Evolutionary conservation across 2,888 invertebrate species (phyloP), one percentile per base, ranked within the genome.

Genomic region (Cremastinae sp.): DNA sequence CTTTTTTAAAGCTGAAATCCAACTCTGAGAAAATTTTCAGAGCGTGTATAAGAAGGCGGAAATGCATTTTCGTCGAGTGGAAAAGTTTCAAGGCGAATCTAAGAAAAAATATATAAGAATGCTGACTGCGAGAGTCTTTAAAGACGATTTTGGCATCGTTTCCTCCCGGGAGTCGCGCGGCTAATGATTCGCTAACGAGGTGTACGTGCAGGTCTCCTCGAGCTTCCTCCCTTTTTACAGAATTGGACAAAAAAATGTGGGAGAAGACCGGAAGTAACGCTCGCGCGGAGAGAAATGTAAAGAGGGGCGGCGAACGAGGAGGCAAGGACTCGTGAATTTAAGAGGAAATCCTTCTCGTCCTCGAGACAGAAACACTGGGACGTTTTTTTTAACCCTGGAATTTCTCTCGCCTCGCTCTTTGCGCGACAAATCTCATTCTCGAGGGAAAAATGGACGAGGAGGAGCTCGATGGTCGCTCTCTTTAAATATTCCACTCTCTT

Each of bases 111-210:
- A 58, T 14, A 22, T 8, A 38, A 20, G 56, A 14, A 7, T 38
- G 66, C 47, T 1, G 61, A 49, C 56, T 45, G 38, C n/a, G n/a
- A n/a, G 47, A 45, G 54, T 47, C 58, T 20, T 18, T 18, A 54
- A 53, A 56, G 47, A 45, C 62, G 62, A 45, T 72, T 72, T 75
- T 75, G 75, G 75, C 75, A 72, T 72, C 74, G 59, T 70, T 64
- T 65, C 62, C 68, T 59, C 62, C 71, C 74, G 70, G 70, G 68
- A 69, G 71, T 75, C n/a, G n/a, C n/a, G n/a, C 38, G 81, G 83
- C 84, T 85, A 86, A 86, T 86, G 86, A 85, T 85, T 86, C 83
- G 81, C 83, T 86, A 86, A 86, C 86, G 86, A 86, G 85, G 81
- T 84, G 16, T 69, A 84, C 84, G 84, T 83, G 84, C 85, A 81